phyloP scores from a whole-genome alignment of 53 echinoderm and acorn worm species.

The Arbacia lixula region DNA sequence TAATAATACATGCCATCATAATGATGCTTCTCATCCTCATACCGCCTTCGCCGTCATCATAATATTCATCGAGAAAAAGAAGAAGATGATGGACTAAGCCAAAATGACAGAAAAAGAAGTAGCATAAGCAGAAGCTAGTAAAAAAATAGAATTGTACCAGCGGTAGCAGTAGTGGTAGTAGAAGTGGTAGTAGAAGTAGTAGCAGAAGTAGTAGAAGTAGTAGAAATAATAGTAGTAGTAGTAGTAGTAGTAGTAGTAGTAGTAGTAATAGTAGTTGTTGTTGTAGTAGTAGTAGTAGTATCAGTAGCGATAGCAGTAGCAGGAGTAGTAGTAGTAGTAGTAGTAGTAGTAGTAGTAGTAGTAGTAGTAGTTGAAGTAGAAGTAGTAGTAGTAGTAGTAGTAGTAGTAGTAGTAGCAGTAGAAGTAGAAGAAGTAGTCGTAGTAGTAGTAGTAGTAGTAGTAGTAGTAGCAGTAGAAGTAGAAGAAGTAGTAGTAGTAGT shows the following conservation, averaged over 20 bases:
- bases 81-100: not conserved
- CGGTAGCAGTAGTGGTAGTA: slow-evolving; percentile 18
- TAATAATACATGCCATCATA: too few species aligned
- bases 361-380: slow-evolving; percentile 13
- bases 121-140: not conserved
- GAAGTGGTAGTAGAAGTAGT: slow-evolving; percentile 24
- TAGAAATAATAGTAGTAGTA: not conserved
- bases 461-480: not conserved
- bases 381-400: not conserved
- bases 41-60: too few species aligned
- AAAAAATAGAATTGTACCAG: not conserved
- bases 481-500: not conserved
- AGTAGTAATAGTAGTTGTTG: not conserved
- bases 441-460: not conserved
- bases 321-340: slow-evolving; percentile 1
- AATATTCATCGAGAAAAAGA: too few species aligned
- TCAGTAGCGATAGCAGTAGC: not conserved
- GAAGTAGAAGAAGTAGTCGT: not conserved
- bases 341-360: slow-evolving; percentile 27
- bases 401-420: slow-evolving; percentile 8
- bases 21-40: too few species aligned
- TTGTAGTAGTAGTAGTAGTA: not conserved
- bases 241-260: slow-evolving; percentile 19
- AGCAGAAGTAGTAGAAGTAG: slow-evolving; percentile 24
- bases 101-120: not conserved